Evolutionary conservation across 2,113 vertebrate genomes (phyloP).

Genomic region (Notiomystis cincta): DNA sequence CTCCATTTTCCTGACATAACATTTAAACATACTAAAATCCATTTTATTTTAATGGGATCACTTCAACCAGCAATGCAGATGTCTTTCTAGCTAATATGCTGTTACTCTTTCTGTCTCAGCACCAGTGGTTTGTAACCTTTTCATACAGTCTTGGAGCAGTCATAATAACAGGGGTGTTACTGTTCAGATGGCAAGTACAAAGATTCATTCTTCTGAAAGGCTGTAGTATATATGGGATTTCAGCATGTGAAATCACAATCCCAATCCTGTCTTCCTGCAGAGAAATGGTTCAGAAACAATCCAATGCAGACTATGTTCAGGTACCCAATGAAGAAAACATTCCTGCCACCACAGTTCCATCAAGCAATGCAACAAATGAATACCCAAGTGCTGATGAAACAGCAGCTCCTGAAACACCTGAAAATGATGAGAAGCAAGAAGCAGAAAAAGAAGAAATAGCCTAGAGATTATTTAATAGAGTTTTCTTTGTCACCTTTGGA

Average conservation of each 20-base stretch:
- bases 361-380: conserved; percentile 17
- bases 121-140: not conserved
- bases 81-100: not conserved
- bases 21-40: not conserved
- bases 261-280: conserved; percentile 57
- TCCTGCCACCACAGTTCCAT: not conserved
- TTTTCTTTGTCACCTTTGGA: not conserved
- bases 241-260: not conserved
- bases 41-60: not conserved
- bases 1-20: not conserved
- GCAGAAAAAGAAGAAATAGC: not conserved
- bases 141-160: not conserved
- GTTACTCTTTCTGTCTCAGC: not conserved
- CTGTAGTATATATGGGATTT: not conserved
- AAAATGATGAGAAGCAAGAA: conserved; percentile 12
- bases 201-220: not conserved
- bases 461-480: not conserved
- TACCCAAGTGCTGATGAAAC: not conserved
- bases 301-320: not conserved
- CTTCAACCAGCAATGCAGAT: not conserved
- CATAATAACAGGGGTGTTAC: not conserved
- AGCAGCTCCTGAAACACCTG: not conserved
- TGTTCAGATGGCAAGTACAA: not conserved
- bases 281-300: conserved; percentile 52
- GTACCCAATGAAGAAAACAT: conserved; percentile 53